phyloP scores from a whole-genome alignment of 2,888 invertebrate genomes.

The Drosophila formosana region DNA sequence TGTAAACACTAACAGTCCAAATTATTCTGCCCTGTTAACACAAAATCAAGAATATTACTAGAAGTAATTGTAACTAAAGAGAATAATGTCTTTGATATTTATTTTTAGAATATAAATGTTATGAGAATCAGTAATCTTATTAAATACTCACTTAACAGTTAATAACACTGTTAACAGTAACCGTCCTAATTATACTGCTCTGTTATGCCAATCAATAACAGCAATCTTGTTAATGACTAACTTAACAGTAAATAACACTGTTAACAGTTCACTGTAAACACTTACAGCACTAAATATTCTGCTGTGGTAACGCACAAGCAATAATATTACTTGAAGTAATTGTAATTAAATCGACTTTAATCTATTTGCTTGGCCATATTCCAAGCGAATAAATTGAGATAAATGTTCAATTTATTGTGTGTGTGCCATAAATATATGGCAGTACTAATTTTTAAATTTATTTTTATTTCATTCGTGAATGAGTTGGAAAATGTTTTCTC shows the following conservation, averaged over 20 bases:
- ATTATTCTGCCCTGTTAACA: neutral
- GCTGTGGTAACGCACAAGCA: neutral
- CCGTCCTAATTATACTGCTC: too few relatives aligned
- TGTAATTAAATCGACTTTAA: constrained; percentile 1
- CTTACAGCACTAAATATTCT: neutral
- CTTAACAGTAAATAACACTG: too few relatives aligned
- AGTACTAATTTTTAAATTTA: constrained; percentile 1
- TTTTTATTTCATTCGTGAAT: constrained; percentile 18
- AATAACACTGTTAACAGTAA: neutral
- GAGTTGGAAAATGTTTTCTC: constrained; percentile 7
- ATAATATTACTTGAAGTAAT: neutral
- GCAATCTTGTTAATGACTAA: too few relatives aligned
- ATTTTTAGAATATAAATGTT: too few relatives aligned
- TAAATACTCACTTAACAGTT: too few relatives aligned
- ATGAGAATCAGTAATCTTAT: too few relatives aligned
- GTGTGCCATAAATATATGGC: neutral
- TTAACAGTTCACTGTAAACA: too few relatives aligned
- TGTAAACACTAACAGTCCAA: neutral
- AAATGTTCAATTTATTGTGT: constrained; percentile 18
- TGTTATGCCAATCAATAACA: too few relatives aligned
- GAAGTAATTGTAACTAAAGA: neutral
- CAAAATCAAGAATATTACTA: neutral
- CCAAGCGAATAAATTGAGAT: constrained; percentile 17
- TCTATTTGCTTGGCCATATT: constrained; percentile 1
- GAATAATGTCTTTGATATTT: too few relatives aligned